Conservation (phyloP, 1,140 invertebrate species). For the Phortica variegata region DNA sequence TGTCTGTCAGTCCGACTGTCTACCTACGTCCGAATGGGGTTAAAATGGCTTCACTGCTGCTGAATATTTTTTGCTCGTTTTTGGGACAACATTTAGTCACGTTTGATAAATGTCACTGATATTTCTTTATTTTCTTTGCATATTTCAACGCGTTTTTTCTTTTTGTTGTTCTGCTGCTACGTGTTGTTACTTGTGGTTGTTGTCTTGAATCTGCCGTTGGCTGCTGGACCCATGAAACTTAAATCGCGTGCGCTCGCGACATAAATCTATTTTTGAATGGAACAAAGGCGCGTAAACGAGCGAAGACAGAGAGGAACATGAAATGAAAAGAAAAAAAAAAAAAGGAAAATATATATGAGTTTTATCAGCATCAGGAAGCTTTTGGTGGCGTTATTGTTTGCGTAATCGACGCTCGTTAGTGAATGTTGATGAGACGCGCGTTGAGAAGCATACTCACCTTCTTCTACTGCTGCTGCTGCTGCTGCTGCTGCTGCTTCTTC, state of each 20-base stretch:
- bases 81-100: slow-evolving; percentile 30
- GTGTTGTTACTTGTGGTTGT: slow-evolving; percentile 24
- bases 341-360: slow-evolving; percentile 27
- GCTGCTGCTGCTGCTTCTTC: no score
- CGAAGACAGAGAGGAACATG: background rate
- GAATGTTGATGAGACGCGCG: no score
- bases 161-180: slow-evolving; percentile 1
- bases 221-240: no score
- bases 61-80: no score
- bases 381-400: slow-evolving; percentile 36
- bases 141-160: slow-evolving; percentile 1
- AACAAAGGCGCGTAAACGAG: slow-evolving; percentile 7
- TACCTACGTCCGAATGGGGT: no score
- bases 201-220: slow-evolving; percentile 39
- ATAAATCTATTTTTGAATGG: slow-evolving; percentile 57
- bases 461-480: no score
- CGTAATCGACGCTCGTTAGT: slow-evolving; percentile 56
- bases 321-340: background rate
- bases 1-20: no score
- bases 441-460: background rate
- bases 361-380: slow-evolving; percentile 29
- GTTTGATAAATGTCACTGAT: slow-evolving; percentile 49
- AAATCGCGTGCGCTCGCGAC: no score
- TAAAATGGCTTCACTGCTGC: no score
- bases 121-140: slow-evolving; percentile 43